These are phyloP conservation scores for Microdon myrmicae DNA, from an alignment of 2,888 invertebrate genomes.

Conservation along the genomic window DNA sequence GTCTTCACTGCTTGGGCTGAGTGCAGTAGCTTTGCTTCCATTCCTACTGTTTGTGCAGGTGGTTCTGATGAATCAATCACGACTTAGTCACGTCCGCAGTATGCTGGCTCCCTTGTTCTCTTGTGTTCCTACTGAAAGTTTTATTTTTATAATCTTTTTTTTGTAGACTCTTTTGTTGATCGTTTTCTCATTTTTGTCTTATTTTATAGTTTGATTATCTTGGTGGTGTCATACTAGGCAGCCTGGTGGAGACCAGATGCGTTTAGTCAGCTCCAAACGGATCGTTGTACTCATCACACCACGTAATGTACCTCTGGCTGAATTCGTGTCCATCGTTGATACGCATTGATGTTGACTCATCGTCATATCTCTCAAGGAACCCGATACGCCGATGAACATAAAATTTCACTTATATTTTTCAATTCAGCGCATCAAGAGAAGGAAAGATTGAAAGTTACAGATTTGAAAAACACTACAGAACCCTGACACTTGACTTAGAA, in stretches of 20 bases:
- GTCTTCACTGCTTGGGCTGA: too few species aligned
- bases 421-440: too few species aligned
- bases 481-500: conserved; percentile 20
- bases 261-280: conserved; percentile 1
- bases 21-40: too few species aligned
- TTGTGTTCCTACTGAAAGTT: conserved; percentile 2
- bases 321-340: too few species aligned
- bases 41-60: conserved; percentile 38
- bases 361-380: too few species aligned
- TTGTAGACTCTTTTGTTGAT: neutral
- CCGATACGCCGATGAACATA: too few species aligned
- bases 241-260: neutral
- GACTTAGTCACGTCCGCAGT: conserved; percentile 38
- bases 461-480: neutral
- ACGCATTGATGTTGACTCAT: too few species aligned
- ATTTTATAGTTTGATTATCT: too few species aligned
- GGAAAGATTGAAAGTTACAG: neutral
- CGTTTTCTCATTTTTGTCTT: conserved; percentile 5
- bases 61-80: conserved; percentile 40
- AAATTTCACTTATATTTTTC: too few species aligned
- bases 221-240: conserved; percentile 2
- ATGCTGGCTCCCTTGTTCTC: conserved; percentile 2
- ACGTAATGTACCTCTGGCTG: too few species aligned
- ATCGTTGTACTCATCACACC: too few species aligned
- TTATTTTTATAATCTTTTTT: conserved; percentile 2